Percentiles rank a stretch among this genome's conserved stretches.
phyloP scores from a whole-genome alignment of 2,797 vertebrate genomes.

The Xenentodon cancila region DNA sequence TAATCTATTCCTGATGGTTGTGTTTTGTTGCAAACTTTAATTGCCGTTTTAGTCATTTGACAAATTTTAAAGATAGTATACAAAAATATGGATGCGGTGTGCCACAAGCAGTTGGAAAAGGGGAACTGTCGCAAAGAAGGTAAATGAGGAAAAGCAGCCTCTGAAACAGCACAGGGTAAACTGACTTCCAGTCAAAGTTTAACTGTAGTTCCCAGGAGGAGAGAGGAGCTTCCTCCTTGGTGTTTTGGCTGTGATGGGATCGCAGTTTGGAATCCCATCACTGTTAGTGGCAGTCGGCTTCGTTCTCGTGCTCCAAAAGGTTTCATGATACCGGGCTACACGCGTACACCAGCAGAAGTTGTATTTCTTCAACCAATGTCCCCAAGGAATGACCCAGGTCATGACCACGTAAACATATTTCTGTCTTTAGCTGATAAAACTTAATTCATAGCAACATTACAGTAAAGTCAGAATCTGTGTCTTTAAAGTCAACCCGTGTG shows the following conservation, averaged over 20 bases:
- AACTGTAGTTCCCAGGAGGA: conserved; percentile 35
- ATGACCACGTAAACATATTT: not conserved
- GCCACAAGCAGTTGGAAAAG: not conserved
- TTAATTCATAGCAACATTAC: not conserved
- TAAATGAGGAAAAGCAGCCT: conserved; percentile 5
- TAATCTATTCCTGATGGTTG: too few species aligned
- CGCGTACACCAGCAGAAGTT: conserved; percentile 1
- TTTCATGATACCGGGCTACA: conserved; percentile 24
- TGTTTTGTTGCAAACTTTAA: too few species aligned
- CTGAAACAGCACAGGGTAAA: conserved; percentile 22
- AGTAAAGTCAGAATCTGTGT: not conserved
- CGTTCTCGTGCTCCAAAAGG: conserved; percentile 33
- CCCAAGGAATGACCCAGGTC: not conserved
- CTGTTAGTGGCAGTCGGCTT: conserved; percentile 38
- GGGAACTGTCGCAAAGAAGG: conserved; percentile 9
- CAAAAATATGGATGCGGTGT: too few species aligned
- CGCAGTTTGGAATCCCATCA: conserved; percentile 32
- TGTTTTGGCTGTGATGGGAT: conserved; percentile 57
- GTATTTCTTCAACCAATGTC: not conserved
- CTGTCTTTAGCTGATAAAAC: not conserved
- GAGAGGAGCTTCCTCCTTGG: conserved; percentile 19
- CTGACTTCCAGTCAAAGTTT: conserved; percentile 38
- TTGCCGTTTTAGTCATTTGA: too few species aligned
- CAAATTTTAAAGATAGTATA: too few species aligned
- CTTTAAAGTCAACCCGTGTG: not conserved